Evolutionary conservation across 2,888 invertebrate species (phyloP).

Genomic region (Hypsopygia costalis): DNA sequence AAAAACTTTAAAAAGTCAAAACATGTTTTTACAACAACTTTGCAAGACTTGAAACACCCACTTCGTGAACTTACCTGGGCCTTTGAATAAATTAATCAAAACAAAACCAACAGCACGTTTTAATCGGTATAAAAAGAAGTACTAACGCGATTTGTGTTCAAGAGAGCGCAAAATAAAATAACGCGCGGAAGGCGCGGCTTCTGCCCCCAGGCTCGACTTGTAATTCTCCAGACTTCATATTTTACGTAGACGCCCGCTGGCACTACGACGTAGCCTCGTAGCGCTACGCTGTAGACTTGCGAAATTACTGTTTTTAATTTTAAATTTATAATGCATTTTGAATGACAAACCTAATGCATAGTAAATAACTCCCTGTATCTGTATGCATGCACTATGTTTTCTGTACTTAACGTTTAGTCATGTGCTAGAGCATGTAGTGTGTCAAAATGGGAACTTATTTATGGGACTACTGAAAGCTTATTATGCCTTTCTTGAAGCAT

Average conservation of each 20-base stretch:
- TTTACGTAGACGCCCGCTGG: conserved; percentile 62
- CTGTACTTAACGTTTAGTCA: no score
- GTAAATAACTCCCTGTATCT: no score
- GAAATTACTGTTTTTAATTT: conserved; percentile 22
- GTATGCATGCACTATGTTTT: no score
- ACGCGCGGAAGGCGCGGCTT: conserved; percentile 70
- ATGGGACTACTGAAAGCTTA: no score
- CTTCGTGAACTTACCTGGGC: not conserved
- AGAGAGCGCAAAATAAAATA: conserved; percentile 77
- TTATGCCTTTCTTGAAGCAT: no score
- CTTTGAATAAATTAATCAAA: not conserved
- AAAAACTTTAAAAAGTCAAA: no score
- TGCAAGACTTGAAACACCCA: no score
- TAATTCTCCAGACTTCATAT: conserved; percentile 74
- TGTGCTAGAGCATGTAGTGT: no score
- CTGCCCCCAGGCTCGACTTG: conserved; percentile 56
- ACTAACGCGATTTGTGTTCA: conserved; percentile 57
- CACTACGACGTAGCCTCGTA: conserved; percentile 55
- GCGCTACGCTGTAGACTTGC: conserved; percentile 43
- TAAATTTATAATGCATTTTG: conserved; percentile 1
- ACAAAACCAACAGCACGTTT: not conserved
- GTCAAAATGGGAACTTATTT: no score
- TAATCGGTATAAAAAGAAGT: conserved; percentile 12
- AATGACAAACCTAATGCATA: no score
- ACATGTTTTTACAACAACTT: no score